Base-by-base conservation (phyloP, 2,888 invertebrate genomes). In the Thumatha senex region DNA sequence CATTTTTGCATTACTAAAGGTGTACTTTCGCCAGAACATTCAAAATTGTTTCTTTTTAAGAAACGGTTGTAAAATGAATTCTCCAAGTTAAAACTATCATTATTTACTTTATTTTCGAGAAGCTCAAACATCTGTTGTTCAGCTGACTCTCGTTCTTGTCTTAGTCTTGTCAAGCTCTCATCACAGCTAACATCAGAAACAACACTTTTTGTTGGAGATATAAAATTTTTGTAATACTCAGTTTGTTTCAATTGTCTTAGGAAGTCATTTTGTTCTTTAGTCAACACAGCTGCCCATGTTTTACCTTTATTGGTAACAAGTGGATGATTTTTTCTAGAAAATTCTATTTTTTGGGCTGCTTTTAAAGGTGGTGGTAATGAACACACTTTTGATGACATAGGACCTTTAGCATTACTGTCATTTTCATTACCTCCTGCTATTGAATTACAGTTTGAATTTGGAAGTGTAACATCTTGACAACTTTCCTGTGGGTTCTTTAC, bases 111-210 rank as follows among this genome's bases (percentile, higher is more conserved):
- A 67, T 94, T 93, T 82, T 97, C 97, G 33, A 97, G 82, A 7
- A 95, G 77, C 72, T 97, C 96, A 83, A 97, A 97, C 72, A 96
- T 93, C 54, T 93, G 93, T 57, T 96, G 91, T 72, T 96, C 96
- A 31, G 94, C 94, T 1, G 82, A 64, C 80, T 93, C 93, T 70
- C 80, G 87, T 24, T 87, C 88, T 14, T 80, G 76, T 12, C 63
- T 71, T 2, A 81, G 57, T 73, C 70, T 86, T 56, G 36, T 58
- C 30, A 76, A 59, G 34, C 76, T 76, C 41, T 85, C 85, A 70
- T 88, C 80, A 73, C 76, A 82, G 54, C 89, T 89, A 1, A 71
- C 58, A 45, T 91, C 84, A 2, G 90, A 87, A 30, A 76, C 50
- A 15, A 61, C 63, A 67, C 88, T 91, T 69, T 89, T 90, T 2